Conservation (phyloP, 1,140 invertebrate species). For the Drosophila kikkawai region DNA sequence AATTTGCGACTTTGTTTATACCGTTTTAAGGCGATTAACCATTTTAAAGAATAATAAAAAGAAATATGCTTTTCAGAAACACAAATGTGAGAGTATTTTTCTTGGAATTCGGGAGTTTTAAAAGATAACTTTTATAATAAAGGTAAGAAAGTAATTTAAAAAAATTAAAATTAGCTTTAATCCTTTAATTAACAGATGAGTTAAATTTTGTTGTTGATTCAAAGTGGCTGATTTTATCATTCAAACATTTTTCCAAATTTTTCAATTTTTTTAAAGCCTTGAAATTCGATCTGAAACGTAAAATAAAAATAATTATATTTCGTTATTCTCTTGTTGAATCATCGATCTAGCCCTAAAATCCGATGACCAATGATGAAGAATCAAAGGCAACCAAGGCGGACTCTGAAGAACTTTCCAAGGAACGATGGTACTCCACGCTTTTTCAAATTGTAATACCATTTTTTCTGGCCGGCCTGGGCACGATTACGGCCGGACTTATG, state of each 20-base stretch:
- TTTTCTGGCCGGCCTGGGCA: slow-evolving; percentile 95
- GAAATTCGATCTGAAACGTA: neutral
- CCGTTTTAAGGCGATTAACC: slow-evolving; percentile 61
- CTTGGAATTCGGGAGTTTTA: no score
- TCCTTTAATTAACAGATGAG: no score
- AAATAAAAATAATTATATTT: neutral
- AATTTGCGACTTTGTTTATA: slow-evolving; percentile 45
- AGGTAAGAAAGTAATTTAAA: neutral
- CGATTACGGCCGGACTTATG: slow-evolving; percentile 95
- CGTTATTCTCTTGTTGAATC: neutral
- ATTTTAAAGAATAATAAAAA: slow-evolving; percentile 59
- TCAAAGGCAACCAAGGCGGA: neutral
- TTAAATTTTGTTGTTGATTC: no score
- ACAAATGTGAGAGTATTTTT: neutral
- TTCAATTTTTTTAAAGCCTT: neutral
- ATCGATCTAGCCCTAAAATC: neutral
- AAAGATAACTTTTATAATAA: no score
- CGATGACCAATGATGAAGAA: neutral
- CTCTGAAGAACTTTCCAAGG: slow-evolving; percentile 46
- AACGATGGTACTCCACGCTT: slow-evolving; percentile 88
- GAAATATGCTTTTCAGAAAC: slow-evolving; percentile 49
- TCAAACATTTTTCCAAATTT: no score
- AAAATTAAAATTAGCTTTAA: neutral
- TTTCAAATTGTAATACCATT: slow-evolving; percentile 96
- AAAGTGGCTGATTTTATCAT: no score